Percentiles rank a stretch among this genome's conserved stretches.
Evolutionary conservation across 2,797 vertebrate species (phyloP).

Genomic region (Manis pentadactyla): DNA sequence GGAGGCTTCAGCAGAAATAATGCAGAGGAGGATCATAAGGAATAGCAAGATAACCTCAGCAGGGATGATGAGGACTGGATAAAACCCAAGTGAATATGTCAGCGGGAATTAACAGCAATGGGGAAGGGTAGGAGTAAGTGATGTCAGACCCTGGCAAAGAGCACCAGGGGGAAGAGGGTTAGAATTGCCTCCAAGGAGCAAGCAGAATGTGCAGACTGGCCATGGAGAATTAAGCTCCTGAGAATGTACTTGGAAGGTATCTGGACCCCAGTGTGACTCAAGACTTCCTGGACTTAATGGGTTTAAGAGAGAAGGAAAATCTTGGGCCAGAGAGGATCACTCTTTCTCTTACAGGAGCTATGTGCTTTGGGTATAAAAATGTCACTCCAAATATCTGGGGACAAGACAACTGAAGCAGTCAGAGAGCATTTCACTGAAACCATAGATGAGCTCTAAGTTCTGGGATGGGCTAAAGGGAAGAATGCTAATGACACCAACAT

Average conservation of each 20-base stretch:
- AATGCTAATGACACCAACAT: neutral
- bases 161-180: neutral
- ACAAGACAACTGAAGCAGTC: neutral
- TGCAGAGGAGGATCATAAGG: neutral
- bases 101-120: neutral
- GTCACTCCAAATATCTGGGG: neutral
- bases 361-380: neutral
- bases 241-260: neutral
- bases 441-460: neutral
- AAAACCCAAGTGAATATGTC: neutral
- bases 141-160: neutral
- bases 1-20: neutral
- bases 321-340: neutral
- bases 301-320: neutral
- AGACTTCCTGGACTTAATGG: neutral
- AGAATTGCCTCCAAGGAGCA: neutral
- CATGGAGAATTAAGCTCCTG: fast-evolving
- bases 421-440: neutral
- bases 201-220: neutral
- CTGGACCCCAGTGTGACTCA: neutral
- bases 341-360: neutral
- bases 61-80: neutral
- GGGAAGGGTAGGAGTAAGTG: neutral
- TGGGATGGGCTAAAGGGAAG: neutral
- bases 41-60: neutral